Evolutionary conservation across 2,797 vertebrate species (phyloP).

Genomic region (Enteromius anoplus): DNA sequence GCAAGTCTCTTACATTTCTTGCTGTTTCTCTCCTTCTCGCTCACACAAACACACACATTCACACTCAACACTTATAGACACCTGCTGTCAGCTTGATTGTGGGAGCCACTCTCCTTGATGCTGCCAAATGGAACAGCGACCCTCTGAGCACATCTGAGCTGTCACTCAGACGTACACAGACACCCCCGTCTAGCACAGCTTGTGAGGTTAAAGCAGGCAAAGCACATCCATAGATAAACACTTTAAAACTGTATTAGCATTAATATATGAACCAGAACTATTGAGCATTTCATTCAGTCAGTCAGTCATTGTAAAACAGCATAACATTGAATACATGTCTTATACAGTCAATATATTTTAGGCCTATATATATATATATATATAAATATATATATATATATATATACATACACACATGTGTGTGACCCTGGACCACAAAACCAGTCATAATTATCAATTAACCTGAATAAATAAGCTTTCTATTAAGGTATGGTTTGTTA

Average conservation of each 20-base stretch:
- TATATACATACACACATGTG: too few relatives aligned
- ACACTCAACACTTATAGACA: slow-evolving; percentile 37
- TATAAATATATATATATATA: too few relatives aligned
- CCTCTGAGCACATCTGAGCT: slow-evolving; percentile 59
- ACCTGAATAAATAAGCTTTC: not conserved
- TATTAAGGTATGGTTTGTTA: not conserved
- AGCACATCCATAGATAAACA: slow-evolving; percentile 21
- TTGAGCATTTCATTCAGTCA: not conserved
- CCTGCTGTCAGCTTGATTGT: slow-evolving; percentile 39
- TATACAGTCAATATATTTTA: not conserved
- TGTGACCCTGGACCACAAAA: not conserved
- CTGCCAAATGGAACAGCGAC: slow-evolving; percentile 66
- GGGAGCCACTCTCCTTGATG: slow-evolving; percentile 66
- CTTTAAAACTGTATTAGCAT: slow-evolving; percentile 9
- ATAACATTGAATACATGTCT: not conserved
- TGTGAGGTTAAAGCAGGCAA: slow-evolving; percentile 33
- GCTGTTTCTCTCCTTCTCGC: slow-evolving; percentile 8
- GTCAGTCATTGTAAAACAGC: not conserved
- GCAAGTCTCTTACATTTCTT: slow-evolving; percentile 4
- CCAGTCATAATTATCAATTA: not conserved
- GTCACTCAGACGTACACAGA: slow-evolving; percentile 46
- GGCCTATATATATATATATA: not conserved
- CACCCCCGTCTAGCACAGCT: slow-evolving; percentile 40
- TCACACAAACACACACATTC: slow-evolving; percentile 36
- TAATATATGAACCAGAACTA: slow-evolving; percentile 6